Evolutionary conservation across 2,797 vertebrate genomes (phyloP).

Genomic region (Schizopygopsis malacanthus): DNA sequence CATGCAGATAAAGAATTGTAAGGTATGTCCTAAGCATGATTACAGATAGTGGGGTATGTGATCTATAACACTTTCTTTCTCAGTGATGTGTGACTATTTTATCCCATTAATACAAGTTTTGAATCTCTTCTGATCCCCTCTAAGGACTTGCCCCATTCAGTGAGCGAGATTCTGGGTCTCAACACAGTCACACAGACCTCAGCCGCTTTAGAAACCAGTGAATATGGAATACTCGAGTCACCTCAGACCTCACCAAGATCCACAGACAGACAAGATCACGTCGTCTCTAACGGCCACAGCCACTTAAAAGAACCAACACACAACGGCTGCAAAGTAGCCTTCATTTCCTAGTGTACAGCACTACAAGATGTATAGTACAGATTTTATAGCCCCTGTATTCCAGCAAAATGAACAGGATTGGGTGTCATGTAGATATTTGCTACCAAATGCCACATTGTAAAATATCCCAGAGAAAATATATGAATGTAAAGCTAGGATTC

Average conservation of each 20-base stretch:
- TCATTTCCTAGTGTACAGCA: conserved; percentile 74
- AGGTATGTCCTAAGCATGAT: conserved; percentile 73
- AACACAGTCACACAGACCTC: conserved; percentile 69
- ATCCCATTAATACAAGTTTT: background rate
- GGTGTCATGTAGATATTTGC: conserved; percentile 73
- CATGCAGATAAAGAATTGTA: conserved; percentile 91
- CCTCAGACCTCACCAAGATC: conserved; percentile 55
- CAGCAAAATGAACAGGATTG: conserved; percentile 77
- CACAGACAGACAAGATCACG: conserved; percentile 65
- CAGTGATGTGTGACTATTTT: background rate
- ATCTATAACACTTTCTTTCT: background rate
- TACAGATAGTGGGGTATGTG: background rate
- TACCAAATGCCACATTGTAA: conserved; percentile 66
- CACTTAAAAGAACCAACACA: conserved; percentile 70
- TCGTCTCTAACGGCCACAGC: conserved; percentile 79
- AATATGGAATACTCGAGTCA: conserved; percentile 69
- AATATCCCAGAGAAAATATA: conserved; percentile 53
- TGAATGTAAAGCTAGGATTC: conserved; percentile 72
- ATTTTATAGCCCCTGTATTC: conserved; percentile 61
- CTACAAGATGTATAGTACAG: conserved; percentile 60
- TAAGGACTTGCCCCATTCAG: conserved; percentile 88
- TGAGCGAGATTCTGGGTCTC: conserved; percentile 87
- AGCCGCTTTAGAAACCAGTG: conserved; percentile 69
- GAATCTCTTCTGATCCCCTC: conserved; percentile 11
- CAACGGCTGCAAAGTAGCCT: conserved; percentile 76